Base-by-base conservation (phyloP, 64 coral and sea anemone genomes). In the Pachyseris speciosa region DNA sequence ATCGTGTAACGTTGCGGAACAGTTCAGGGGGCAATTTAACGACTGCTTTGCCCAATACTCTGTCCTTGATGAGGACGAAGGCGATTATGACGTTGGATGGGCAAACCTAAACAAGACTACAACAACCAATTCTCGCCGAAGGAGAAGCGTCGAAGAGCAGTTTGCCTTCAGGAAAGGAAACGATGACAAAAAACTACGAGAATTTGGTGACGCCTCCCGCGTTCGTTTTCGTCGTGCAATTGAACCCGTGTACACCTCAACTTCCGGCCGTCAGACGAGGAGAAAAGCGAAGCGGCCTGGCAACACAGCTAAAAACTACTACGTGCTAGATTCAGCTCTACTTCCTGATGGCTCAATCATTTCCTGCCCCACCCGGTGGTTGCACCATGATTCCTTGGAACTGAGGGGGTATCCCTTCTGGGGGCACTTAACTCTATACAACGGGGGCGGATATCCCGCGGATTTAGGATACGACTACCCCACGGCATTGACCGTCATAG, bases 321-420 rank as follows among this genome's bases (percentile, higher is more conserved):
- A 79, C 37, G 87, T 98, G 9, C 44, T 94, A 0, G 92, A 94
- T 24, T 85, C 41, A 1, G 95, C 95, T 3, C 78, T 98, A n/a
- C 38, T 72, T 15, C 39, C 81, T 15, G 83, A 94, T 74, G 95
- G 95, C 0, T 87, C 78, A 0, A 91, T 98, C 12, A 66, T n/a
- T n/a, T n/a, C n/a, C n/a, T n/a, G n/a, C n/a, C n/a, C n/a, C n/a
- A n/a, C n/a, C n/a, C n/a, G n/a, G n/a, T n/a, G n/a, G n/a, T n/a
- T n/a, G n/a, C n/a, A n/a, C n/a, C n/a, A n/a, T n/a, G n/a, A n/a
- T n/a, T 94, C 84, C 40, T 25, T 94, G 4, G 83, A 94, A 1
- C 88, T 98, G 2, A 12, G 79, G 24, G 95, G 91, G 3, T 98
- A 94, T 49, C 95, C 95, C 8, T 94, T 94, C 87, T 98, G 95